Conservation (phyloP, 2,797 vertebrate species). For the Phataginus tetradactyla region DNA sequence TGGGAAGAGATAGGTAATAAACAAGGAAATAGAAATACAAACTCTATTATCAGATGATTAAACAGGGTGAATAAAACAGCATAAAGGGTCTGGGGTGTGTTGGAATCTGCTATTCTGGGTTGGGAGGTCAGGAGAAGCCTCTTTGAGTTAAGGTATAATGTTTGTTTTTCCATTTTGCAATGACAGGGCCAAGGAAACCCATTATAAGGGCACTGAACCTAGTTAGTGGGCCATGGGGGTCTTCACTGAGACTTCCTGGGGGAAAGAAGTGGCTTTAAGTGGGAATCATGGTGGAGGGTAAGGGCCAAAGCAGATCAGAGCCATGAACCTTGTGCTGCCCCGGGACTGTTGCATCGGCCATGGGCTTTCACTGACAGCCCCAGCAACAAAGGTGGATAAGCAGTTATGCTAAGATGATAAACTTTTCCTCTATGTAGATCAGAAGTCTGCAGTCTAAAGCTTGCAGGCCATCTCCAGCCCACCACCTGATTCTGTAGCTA, state of each 20-base stretch:
- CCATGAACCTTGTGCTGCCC: background rate
- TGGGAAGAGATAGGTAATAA: background rate
- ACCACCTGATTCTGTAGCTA: background rate
- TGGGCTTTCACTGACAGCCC: background rate
- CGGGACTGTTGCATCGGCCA: background rate
- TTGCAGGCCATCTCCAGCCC: background rate
- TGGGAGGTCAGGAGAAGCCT: background rate
- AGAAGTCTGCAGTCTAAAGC: background rate
- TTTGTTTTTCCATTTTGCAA: background rate
- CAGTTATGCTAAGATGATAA: background rate
- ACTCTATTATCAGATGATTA: background rate
- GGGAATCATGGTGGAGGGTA: background rate
- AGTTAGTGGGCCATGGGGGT: background rate
- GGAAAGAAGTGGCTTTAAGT: background rate
- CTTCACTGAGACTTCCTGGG: background rate
- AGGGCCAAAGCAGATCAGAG: background rate
- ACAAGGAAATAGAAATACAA: background rate
- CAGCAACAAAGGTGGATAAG: background rate
- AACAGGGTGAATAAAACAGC: fast-evolving
- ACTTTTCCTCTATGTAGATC: background rate
- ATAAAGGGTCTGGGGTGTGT: fast-evolving
- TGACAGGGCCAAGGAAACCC: background rate
- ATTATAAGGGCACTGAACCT: background rate
- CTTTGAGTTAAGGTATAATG: background rate
- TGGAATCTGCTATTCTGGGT: background rate